Base-by-base conservation (phyloP, 2,113 vertebrate genomes). In the Mustela lutreola region DNA sequence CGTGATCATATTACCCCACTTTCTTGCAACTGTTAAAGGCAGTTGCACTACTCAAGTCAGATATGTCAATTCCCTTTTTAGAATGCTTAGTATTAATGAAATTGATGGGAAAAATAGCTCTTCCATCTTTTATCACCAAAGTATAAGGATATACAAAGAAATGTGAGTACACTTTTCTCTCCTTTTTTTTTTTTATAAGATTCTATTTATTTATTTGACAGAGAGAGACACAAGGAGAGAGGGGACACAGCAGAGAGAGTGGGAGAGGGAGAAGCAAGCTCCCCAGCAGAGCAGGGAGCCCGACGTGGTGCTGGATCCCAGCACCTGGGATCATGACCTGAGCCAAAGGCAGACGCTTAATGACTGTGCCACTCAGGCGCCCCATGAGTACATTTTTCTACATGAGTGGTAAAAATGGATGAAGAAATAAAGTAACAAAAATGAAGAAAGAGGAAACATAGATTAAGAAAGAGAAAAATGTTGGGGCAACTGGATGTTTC, bases 41-140 rank as follows among this genome's bases (percentile, higher is more conserved):
- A 36, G 8, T 65, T 88, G 10, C 14, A 83, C 83, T 81, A 65
- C 19, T 7, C 28, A 75, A 67, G 33, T 14, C 7, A 80, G 48
- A 56, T 2, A 50, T 50, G 89, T 60, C 21, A 60, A 14, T 90
- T 22, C 26, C 53, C 26, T 89, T 82, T 39, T 24, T 39, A 53
- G 36, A 90, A 65, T 58, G 14, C 73, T 82, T 73, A 73, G 85
- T 92, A 86, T 94, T 78, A 62, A 26, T 73, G n/a, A 84, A 71
- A 75, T 1, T 65, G 28, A 15, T 92, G 63, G 21, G 10, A 33
- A 60, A 53, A 85, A 4, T 36, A 2, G 60, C 11, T 83, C 45
- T 92, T 76, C 24, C 31, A 28, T 81, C 33, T 89, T 39, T 94
- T 5, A 60, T 42, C 4, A 48, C 22, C 33, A 75, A 85, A 79